Evolutionary conservation across 2,113 vertebrate species (phyloP), one percentile per base, ranked within the genome.

Genomic region (Lampris incognitus): DNA sequence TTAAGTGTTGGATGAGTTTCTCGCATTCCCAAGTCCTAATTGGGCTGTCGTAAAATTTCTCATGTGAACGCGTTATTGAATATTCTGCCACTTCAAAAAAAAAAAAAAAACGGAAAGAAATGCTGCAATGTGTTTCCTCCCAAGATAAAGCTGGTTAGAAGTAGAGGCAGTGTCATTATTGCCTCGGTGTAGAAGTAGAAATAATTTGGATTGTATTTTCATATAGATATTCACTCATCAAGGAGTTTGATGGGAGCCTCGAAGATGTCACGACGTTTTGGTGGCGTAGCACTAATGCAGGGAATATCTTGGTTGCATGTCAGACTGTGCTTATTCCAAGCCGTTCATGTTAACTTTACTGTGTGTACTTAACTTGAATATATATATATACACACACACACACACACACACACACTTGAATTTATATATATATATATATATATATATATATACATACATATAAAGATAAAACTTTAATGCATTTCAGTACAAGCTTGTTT

Each of bases 21-120:
- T 11, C 2, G 9, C 42, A 56, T 66, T n/a, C 37, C 50, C 24
- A 48, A 57, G 52, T 24, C 66, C 24, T 76, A 44, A 64, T 83
- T 77, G 67, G 71, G 51, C 57, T 74, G 66, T 59, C 9, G 0
- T 52, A 56, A 55, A 67, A 72, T 81, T 73, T 68, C 59, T 61
- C 66, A 40, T 55, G 37, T 39, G 37, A 38, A 39, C 37, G 82
- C 66, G 55, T 55, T 66, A 59, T 5, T 61, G 37, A 36, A 41
- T 75, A 73, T 51, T n/a, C 5, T 72, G 87, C 74, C 85, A 82
- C 77, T 89, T 90, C 86, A 87, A 90, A 44, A 83, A 77, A 48
- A 38, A 24, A 24, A 24, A 24, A 24, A 24, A 24, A 24, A 24
- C 24, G 24, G 9, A 63, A 57, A 60, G 78, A 58, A 74, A 79